These are phyloP conservation scores for Anabacerthia variegaticeps DNA, from an alignment of 2,797 vertebrate species.

Conservation along the genomic window DNA sequence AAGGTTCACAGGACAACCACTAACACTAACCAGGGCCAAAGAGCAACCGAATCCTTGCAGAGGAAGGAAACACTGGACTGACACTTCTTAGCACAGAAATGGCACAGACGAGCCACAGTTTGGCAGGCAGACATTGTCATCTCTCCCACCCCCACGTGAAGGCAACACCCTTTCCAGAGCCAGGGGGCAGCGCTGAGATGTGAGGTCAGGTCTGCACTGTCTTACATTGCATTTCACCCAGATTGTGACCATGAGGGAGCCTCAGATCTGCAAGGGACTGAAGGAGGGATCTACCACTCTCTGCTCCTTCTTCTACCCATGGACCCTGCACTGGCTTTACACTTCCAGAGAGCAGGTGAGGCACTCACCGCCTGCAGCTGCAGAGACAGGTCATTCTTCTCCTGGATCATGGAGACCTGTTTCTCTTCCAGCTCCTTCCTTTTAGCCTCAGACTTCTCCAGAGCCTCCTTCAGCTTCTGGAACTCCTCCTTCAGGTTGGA, in stretches of 20 bases:
- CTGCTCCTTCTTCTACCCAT: background rate
- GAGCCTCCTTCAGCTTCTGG: constrained; percentile 78
- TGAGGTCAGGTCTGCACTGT: background rate
- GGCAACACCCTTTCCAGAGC: background rate
- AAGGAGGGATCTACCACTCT: background rate
- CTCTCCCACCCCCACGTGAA: background rate
- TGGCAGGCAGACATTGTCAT: background rate
- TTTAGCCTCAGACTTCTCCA: constrained; percentile 87
- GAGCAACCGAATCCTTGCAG: background rate
- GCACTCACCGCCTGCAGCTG: constrained; percentile 89
- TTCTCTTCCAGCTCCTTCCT: constrained; percentile 92
- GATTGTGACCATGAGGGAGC: background rate
- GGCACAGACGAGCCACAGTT: background rate
- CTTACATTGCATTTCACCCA: background rate
- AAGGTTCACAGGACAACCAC: background rate
- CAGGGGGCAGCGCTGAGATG: background rate
- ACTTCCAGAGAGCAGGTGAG: background rate
- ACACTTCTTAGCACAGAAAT: background rate
- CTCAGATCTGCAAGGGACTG: background rate
- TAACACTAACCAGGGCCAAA: background rate
- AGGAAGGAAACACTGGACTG: background rate
- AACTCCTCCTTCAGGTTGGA: constrained; percentile 79
- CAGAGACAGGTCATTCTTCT: constrained; percentile 91
- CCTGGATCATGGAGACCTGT: constrained; percentile 87
- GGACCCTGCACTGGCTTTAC: background rate